A percentile compares a stretch with the other conserved stretches of the same genome.
Conservation (phyloP, 2,113 vertebrate genomes). For the Tautogolabrus adspersus region DNA sequence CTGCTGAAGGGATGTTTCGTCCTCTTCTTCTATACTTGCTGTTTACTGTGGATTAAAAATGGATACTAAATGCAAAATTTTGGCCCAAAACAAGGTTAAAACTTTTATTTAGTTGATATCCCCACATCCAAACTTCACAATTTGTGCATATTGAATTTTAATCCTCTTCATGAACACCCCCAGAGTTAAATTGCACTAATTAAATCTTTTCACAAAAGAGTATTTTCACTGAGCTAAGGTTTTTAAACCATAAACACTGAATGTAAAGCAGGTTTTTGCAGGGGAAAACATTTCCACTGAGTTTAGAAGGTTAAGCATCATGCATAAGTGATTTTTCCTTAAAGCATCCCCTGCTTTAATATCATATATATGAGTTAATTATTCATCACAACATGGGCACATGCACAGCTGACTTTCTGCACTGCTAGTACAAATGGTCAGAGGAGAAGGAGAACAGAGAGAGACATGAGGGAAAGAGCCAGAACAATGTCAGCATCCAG, state of each 20-base stretch:
- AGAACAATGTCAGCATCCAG: slow-evolving; percentile 2
- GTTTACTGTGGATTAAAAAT: too few relatives aligned
- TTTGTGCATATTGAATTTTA: neutral
- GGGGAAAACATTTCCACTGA: neutral
- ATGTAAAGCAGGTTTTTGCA: neutral
- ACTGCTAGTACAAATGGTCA: neutral
- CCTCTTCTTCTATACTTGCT: too few relatives aligned
- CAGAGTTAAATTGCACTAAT: neutral
- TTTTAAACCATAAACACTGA: neutral
- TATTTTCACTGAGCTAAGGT: neutral
- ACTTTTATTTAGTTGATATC: too few relatives aligned
- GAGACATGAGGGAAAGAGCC: neutral
- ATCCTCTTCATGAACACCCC: neutral
- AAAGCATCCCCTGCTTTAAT: slow-evolving; percentile 8
- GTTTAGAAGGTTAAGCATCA: slow-evolving; percentile 18
- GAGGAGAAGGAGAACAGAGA: neutral
- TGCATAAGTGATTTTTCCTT: slow-evolving; percentile 12
- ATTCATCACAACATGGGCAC: slow-evolving; percentile 28
- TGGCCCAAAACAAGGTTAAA: too few relatives aligned
- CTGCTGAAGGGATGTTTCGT: too few relatives aligned
- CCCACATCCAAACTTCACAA: neutral
- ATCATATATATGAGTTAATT: slow-evolving; percentile 30
- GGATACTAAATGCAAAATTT: too few relatives aligned
- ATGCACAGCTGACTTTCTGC: slow-evolving; percentile 5
- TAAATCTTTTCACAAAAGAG: neutral